Conservation (phyloP, 2,888 invertebrate genomes). For the Dendrolimus houi region DNA sequence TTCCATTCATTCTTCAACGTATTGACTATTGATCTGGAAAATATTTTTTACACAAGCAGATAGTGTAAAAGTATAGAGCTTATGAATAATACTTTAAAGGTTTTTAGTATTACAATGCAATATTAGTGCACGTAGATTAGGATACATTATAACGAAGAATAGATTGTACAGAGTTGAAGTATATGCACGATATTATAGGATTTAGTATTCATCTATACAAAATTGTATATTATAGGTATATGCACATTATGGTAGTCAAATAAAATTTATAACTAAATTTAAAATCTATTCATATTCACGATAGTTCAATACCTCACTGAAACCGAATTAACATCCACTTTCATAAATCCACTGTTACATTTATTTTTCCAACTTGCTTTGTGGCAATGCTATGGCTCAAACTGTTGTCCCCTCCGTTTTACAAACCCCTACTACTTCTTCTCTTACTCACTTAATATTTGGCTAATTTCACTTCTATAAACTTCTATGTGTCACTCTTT, state of each 20-base stretch:
- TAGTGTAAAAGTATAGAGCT: not conserved
- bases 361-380: constrained; percentile 66
- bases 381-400: constrained; percentile 71
- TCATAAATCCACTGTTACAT: constrained; percentile 55
- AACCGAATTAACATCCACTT: constrained; percentile 32
- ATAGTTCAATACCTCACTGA: constrained; percentile 25
- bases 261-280: not conserved
- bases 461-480: constrained; percentile 13
- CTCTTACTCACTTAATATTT: constrained; percentile 19
- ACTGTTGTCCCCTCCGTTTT: constrained; percentile 33
- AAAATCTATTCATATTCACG: constrained; percentile 30
- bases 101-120: not conserved
- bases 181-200: constrained; percentile 11
- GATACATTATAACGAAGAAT: constrained; percentile 6
- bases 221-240: not conserved
- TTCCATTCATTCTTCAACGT: not conserved
- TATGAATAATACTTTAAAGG: not conserved
- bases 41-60: not conserved
- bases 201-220: not conserved
- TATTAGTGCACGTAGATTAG: constrained; percentile 12
- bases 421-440: constrained; percentile 23
- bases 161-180: constrained; percentile 7
- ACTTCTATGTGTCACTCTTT: constrained; percentile 18
- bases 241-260: not conserved
- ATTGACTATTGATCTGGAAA: not conserved